phyloP scores from a whole-genome alignment of 2,113 vertebrate species.

The Thomomys bottae region DNA sequence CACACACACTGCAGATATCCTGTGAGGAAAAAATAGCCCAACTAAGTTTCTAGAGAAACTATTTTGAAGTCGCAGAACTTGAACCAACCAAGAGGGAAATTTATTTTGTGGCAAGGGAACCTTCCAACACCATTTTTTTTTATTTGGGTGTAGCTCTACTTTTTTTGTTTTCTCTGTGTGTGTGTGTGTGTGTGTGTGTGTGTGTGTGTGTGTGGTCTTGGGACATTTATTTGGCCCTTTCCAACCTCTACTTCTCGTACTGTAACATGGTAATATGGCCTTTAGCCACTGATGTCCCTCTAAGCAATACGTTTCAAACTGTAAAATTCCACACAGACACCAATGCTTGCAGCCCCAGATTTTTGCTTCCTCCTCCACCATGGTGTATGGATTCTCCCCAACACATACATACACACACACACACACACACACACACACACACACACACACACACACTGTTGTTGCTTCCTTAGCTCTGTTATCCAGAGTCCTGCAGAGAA shows the following conservation, averaged over 20 bases:
- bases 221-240: constrained; percentile 15
- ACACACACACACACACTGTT: no score
- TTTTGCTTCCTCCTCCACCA: neutral
- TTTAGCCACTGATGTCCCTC: neutral
- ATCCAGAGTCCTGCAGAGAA: neutral
- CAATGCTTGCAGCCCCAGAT: fast-evolving
- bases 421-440: no score
- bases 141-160: neutral
- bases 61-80: neutral
- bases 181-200: no score
- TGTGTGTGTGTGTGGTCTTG: constrained; percentile 4
- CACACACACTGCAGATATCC: neutral
- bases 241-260: constrained; percentile 6
- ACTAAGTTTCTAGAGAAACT: neutral
- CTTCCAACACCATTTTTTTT: constrained; percentile 23
- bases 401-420: no score
- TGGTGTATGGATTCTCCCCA: neutral
- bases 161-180: neutral
- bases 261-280: neutral
- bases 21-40: neutral
- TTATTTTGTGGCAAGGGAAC: neutral
- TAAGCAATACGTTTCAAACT: neutral
- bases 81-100: neutral
- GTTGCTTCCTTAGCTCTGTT: neutral
- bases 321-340: neutral